A percentile compares a stretch with the other conserved stretches of the same genome.
Conservation (phyloP, 2,888 invertebrate species). For the Autographa pulchrina region DNA sequence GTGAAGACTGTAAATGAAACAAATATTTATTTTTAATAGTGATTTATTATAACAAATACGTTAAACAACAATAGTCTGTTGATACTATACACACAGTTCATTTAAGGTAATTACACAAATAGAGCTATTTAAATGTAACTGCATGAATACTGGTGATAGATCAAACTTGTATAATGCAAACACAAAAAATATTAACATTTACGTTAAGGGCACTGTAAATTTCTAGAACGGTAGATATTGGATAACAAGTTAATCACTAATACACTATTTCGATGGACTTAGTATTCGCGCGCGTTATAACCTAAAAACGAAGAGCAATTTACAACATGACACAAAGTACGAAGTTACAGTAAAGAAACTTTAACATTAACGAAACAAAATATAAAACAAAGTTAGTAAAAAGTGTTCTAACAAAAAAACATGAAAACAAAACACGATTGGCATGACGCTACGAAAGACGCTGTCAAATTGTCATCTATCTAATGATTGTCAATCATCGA, state of each 20-base stretch:
- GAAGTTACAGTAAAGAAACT: not conserved
- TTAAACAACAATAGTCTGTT: not conserved
- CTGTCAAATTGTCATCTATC: constrained; percentile 8
- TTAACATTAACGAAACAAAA: not conserved
- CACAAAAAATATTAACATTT: not conserved
- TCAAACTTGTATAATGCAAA: not conserved
- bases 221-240: not conserved
- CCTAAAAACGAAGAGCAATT: not conserved
- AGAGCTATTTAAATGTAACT: not conserved
- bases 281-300: constrained; percentile 7
- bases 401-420: not conserved
- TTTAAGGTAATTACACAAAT: not conserved
- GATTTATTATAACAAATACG: not conserved
- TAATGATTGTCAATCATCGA: not conserved
- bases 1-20: constrained; percentile 26
- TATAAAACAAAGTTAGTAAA: not conserved
- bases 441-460: not conserved
- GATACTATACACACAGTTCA: not conserved
- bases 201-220: not conserved
- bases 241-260: not conserved
- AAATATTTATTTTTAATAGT: not conserved
- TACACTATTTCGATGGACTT: not conserved
- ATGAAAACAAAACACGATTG: constrained; percentile 1
- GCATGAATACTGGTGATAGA: not conserved
- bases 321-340: not conserved